phyloP scores from a whole-genome alignment of 2,888 invertebrate genomes.

The Leptinotarsa peninsularis region DNA sequence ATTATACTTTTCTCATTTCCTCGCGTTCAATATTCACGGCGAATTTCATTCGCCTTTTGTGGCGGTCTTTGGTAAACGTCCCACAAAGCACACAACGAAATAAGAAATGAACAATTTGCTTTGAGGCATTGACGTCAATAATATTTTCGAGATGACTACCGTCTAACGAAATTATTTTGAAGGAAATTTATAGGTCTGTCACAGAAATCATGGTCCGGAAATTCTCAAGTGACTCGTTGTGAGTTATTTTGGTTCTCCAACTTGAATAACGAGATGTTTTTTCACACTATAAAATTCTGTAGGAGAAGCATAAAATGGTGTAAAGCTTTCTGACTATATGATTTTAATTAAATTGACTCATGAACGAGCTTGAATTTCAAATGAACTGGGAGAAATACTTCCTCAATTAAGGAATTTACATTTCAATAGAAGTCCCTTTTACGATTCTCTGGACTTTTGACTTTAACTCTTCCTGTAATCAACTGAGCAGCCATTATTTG shows the following conservation, averaged over 20 bases:
- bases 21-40: conserved; percentile 28
- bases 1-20: conserved; percentile 22
- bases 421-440: conserved; percentile 32
- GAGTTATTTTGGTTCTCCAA: not conserved
- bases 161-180: not conserved
- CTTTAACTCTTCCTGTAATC: conserved; percentile 26
- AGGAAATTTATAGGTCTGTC: not conserved
- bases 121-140: conserved; percentile 33
- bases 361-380: conserved; percentile 19
- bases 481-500: no score
- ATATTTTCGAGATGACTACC: conserved; percentile 8
- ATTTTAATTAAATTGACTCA: not conserved
- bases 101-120: conserved; percentile 31
- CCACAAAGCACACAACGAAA: conserved; percentile 29
- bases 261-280: not conserved
- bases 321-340: not conserved
- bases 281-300: no score
- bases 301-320: no score
- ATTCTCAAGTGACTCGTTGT: not conserved
- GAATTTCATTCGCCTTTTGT: conserved; percentile 36
- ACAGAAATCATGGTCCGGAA: not conserved
- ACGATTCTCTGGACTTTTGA: not conserved
- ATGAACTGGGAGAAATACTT: conserved; percentile 26
- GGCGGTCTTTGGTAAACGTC: conserved; percentile 22
- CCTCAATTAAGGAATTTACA: conserved; percentile 33